Evolutionary conservation across 1,140 invertebrate species (phyloP).

Genomic region (honey bee (Apis mellifera)): DNA sequence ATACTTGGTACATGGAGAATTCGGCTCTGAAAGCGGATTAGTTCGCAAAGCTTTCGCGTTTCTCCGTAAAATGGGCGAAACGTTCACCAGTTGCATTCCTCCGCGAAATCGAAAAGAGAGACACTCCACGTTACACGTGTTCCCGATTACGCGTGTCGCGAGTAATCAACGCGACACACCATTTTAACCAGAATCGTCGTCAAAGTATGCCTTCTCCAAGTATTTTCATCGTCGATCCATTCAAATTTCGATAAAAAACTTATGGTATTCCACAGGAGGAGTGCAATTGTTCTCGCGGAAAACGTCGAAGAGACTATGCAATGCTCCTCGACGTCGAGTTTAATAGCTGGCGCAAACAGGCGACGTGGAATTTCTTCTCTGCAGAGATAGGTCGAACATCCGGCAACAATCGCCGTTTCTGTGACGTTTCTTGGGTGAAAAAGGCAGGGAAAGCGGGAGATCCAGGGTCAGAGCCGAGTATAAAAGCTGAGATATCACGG

Average conservation of each 20-base stretch:
- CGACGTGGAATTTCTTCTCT: constrained; percentile 9
- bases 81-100: no score
- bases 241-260: neutral
- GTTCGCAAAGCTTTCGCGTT: no score
- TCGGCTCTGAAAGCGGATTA: no score
- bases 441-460: constrained; percentile 1
- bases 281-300: neutral
- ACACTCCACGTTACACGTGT: neutral
- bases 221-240: neutral
- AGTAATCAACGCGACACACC: no score
- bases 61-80: no score
- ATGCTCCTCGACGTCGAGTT: neutral
- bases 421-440: constrained; percentile 37
- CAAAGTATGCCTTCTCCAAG: no score
- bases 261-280: neutral
- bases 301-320: neutral
- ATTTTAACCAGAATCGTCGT: no score
- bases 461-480: constrained; percentile 51
- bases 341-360: constrained; percentile 5
- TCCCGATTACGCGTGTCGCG: no score
- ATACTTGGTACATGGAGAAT: no score
- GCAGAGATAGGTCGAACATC: constrained; percentile 27
- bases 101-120: neutral
- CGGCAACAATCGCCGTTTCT: no score
- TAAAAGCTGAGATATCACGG: constrained; percentile 51